Base-by-base conservation (phyloP, 2,888 invertebrate genomes). In the Nasonovia ribisnigri region DNA sequence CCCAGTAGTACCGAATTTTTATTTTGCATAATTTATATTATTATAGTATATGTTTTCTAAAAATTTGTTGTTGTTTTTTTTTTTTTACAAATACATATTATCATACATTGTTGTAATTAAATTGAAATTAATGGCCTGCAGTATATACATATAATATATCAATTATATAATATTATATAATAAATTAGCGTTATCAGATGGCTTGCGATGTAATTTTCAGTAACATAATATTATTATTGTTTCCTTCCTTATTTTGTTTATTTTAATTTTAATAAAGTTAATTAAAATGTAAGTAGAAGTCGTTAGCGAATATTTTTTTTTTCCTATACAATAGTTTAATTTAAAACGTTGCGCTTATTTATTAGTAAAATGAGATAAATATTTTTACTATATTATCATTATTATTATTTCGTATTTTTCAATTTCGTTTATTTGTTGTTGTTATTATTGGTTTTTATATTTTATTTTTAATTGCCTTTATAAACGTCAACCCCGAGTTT, bases 141-240 rank as follows among this genome's bases (percentile, higher is more conserved):
- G 36, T 67, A 87, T 36, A 48, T 48, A 48, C 8, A 67, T 67
- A 77, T 46, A 29, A 36, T 48, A 42, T 77, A 90, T 77, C 46
- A 77, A 48, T 46, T 77, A 77, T 77, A 77, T 48, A 91, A 84
- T 86, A 67, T 88, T 36, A 46, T 42, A 77, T 77, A 77, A 77
- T 67, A 91, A 89, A 84, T 91, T 91, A 91, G 91, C 42, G 84
- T 91, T 84, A 84, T 91, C 91, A 54, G 90, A 91, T 91, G 51
- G 91, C 91, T 91, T 91, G 91, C n/a, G 24, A 91, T 91, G 54
- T 91, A 93, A 89, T 89, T 89, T 93, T 93, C 57, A 84, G 93
- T 88, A 93, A 89, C 43, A 46, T 84, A 84, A 89, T 77, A 89
- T 43, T 93, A 89, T 43, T 93, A 86, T 90, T 92, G 26, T 88